Evolutionary conservation across 2,888 invertebrate genomes (phyloP).

Genomic region (Ormyrus nitidulus): DNA sequence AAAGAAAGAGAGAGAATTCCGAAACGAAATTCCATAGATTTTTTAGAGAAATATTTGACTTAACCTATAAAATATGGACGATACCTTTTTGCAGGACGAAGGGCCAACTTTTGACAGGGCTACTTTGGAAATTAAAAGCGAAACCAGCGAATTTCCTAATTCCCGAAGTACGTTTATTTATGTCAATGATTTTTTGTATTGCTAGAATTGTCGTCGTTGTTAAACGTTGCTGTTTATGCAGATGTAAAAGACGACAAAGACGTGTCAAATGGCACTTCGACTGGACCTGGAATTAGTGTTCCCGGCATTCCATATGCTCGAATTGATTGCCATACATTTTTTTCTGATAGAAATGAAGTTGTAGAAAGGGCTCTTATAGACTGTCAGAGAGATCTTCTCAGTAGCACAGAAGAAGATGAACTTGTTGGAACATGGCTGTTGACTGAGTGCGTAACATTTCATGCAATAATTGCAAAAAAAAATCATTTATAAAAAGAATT

Average conservation of each 20-base stretch:
- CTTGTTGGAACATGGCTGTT: conserved; percentile 86
- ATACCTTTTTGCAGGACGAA: conserved; percentile 65
- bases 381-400: conserved; percentile 81
- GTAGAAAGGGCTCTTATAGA: conserved; percentile 85
- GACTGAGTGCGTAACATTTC: conserved; percentile 82
- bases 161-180: conserved; percentile 32
- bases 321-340: conserved; percentile 81
- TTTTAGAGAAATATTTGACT: conserved; percentile 45
- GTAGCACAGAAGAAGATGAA: conserved; percentile 83
- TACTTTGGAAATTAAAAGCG: conserved; percentile 66
- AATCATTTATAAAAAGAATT: no score
- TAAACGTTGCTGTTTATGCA: conserved; percentile 24
- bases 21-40: conserved; percentile 20
- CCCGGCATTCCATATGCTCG: conserved; percentile 64
- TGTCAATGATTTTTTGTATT: neutral
- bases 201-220: neutral
- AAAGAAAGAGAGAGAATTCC: conserved; percentile 2
- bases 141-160: conserved; percentile 33
- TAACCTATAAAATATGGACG: conserved; percentile 63
- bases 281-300: conserved; percentile 53
- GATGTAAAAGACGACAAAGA: conserved; percentile 49
- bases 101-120: conserved; percentile 66
- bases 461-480: no score
- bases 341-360: conserved; percentile 84
- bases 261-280: conserved; percentile 7